Percentiles rank a stretch among this genome's conserved stretches.
Evolutionary conservation across 1,140 invertebrate genomes (phyloP).

Genomic region (Leucophenga varia): DNA sequence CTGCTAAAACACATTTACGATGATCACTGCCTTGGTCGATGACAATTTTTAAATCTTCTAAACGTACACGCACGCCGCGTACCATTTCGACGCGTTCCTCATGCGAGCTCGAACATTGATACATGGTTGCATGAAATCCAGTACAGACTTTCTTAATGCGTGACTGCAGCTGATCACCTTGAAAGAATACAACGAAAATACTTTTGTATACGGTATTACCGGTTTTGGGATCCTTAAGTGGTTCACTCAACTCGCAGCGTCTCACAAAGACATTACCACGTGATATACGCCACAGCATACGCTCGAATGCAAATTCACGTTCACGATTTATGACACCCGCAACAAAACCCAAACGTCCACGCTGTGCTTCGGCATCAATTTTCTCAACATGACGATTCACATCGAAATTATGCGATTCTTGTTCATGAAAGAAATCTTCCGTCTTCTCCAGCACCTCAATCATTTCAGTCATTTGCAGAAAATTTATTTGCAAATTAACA

Average conservation of each 20-base stretch:
- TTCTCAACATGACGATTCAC: conserved; percentile 60
- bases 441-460: conserved; percentile 92
- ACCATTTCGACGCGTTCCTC: conserved; percentile 90
- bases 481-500: conserved; percentile 91
- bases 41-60: conserved; percentile 93
- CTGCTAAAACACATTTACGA: conserved; percentile 85
- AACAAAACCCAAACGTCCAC: conserved; percentile 72
- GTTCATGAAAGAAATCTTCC: conserved; percentile 60
- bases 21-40: conserved; percentile 95
- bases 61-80: conserved; percentile 85
- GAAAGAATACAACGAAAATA: conserved; percentile 95
- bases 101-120: conserved; percentile 91
- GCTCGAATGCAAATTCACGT: conserved; percentile 89
- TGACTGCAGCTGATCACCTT: conserved; percentile 95
- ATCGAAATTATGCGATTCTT: conserved; percentile 44
- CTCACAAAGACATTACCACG: conserved; percentile 87
- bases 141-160: conserved; percentile 97
- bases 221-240: conserved; percentile 79
- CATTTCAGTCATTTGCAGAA: conserved; percentile 88
- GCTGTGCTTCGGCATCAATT: conserved; percentile 75
- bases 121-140: conserved; percentile 93
- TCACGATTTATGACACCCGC: conserved; percentile 85
- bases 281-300: conserved; percentile 96
- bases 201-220: conserved; percentile 91
- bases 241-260: conserved; percentile 78